phyloP scores from a whole-genome alignment of 2,888 invertebrate genomes.

The Drosophila nigricruria region DNA sequence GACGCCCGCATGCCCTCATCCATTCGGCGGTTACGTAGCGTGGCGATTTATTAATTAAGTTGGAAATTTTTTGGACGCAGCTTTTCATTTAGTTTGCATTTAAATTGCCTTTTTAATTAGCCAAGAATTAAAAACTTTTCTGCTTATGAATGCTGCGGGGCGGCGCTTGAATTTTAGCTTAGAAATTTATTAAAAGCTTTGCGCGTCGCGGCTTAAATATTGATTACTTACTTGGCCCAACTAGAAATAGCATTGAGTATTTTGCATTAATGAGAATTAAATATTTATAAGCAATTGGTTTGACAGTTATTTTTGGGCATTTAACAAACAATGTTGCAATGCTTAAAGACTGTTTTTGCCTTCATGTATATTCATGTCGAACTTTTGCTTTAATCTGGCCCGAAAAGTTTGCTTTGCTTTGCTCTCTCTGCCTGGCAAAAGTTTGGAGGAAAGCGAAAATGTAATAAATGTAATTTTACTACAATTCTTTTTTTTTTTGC shows the following conservation, averaged over 20 bases:
- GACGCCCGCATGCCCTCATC: not conserved
- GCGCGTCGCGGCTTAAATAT: conserved; percentile 31
- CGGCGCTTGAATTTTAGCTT: conserved; percentile 2
- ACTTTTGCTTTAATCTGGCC: conserved; percentile 35
- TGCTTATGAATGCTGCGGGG: conserved; percentile 38
- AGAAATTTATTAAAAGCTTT: conserved; percentile 43
- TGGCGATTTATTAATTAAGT: conserved; percentile 59
- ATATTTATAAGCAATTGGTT: conserved; percentile 45
- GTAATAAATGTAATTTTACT: conserved; percentile 72
- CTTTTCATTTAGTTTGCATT: conserved; percentile 71
- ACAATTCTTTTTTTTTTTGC: conserved; percentile 3
- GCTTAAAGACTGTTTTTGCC: conserved; percentile 21
- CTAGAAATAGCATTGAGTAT: conserved; percentile 25
- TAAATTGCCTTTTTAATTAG: conserved; percentile 70
- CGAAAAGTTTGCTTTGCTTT: conserved; percentile 15
- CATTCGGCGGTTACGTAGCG: conserved; percentile 10
- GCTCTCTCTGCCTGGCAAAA: conserved; percentile 27
- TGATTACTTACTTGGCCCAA: conserved; percentile 44
- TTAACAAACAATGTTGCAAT: conserved; percentile 28
- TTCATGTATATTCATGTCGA: conserved; percentile 13
- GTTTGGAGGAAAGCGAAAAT: conserved; percentile 47
- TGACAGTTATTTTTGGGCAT: conserved; percentile 11
- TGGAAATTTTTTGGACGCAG: conserved; percentile 43
- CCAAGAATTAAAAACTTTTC: conserved; percentile 57
- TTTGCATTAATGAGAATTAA: conserved; percentile 55